These are phyloP conservation scores for Dryobotodes eremita DNA, from an alignment of 2,888 invertebrate genomes.

Conservation along the genomic window DNA sequence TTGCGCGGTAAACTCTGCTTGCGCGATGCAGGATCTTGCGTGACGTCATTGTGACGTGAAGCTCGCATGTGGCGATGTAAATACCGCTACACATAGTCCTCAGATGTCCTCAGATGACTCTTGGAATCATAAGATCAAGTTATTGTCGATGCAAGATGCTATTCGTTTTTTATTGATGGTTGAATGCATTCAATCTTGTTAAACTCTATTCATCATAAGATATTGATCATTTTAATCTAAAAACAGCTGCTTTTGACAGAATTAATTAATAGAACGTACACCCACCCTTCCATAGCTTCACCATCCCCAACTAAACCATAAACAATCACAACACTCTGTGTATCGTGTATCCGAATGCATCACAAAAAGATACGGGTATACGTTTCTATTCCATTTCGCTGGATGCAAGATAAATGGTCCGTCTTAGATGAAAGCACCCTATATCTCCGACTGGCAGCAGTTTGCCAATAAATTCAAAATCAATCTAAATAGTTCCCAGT, in stretches of 20 bases:
- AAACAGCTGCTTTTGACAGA: background rate
- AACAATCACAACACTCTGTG: conserved; percentile 38
- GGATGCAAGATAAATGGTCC: conserved; percentile 82
- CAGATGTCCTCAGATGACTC: no score
- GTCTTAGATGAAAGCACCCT: conserved; percentile 81
- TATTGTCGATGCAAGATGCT: background rate
- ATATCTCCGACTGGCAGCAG: conserved; percentile 75
- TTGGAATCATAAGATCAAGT: background rate
- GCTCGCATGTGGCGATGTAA: no score
- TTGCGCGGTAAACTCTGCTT: no score
- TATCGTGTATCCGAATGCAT: conserved; percentile 57
- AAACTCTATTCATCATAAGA: background rate
- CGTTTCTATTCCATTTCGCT: conserved; percentile 64
- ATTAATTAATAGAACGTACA: background rate
- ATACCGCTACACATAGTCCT: no score
- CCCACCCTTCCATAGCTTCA: background rate
- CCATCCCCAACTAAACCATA: conserved; percentile 15
- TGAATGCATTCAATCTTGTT: background rate
- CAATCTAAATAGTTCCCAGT: conserved; percentile 78
- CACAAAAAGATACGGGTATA: conserved; percentile 57
- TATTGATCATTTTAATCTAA: background rate
- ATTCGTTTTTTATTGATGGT: background rate
- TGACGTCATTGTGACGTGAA: no score
- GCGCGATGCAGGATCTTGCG: no score
- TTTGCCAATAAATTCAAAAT: conserved; percentile 87